Evolutionary conservation across 2,797 vertebrate genomes (phyloP), one percentile per base, ranked within the genome.

Genomic region (Trachops cirrhosus): DNA sequence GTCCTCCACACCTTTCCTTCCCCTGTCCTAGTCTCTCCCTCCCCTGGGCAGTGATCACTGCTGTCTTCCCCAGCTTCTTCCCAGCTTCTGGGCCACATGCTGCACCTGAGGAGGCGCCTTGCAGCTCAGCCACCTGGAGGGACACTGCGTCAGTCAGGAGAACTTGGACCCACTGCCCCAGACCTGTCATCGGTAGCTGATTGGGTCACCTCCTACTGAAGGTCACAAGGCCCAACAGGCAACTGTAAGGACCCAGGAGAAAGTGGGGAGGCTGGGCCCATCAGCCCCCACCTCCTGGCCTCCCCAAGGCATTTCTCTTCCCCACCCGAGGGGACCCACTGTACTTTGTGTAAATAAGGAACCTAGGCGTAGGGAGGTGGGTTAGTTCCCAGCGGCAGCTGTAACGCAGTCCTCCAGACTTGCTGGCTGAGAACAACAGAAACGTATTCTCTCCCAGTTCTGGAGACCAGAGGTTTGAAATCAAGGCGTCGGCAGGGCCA

Each of bases 401-500:
- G 5, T 50, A 10, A 59, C 29, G 9, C 26, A 9, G 26, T 15
- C 4, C 54, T 22, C 12, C 22, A 59, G 21, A 5, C 44, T 34
- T 8, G 3, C 21, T 41, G 29, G 16, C 57, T 29, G n/a, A n/a
- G 5, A 77, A 52, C 29, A 79, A n/a, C 34, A 48, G 62, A 54
- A 73, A 50, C 0, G 0, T 46, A 0, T 34, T 41, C n/a, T 57
- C n/a, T 39, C 26, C 9, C 54, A 10, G 70, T 22, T 39, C 24
- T 46, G 37, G 57, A 67, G 62, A 67, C 48, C 80, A 41, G 67
- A 50, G 46, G 39, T 22, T 70, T n/a, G 70, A 68, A 26, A 34
- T 15, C 19, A 14, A 54, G 87, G 22, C 3, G 22, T 50, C 1
- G 15, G 34, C 54, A 41, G 62, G 50, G n/a, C 21, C 41, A 4